Evolutionary conservation across 2,888 invertebrate genomes (phyloP).

Genomic region (Panopea generosa): DNA sequence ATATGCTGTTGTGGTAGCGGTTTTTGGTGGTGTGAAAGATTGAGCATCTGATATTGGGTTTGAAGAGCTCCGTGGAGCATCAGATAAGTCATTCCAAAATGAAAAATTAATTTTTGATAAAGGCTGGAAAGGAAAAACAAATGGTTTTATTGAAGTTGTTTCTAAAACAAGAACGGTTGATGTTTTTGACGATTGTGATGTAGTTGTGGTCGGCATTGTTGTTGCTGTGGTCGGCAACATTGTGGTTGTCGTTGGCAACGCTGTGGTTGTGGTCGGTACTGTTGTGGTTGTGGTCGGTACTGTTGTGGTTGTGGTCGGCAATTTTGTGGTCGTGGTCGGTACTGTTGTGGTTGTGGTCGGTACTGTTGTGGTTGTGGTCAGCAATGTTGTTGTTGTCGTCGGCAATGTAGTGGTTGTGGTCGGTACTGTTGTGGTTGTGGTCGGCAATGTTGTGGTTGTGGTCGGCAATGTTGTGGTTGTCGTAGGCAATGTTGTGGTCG

Average conservation of each 20-base stretch:
- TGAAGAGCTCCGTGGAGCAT: no score
- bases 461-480: background rate
- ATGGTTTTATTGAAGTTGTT: no score
- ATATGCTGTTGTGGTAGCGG: no score
- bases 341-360: background rate
- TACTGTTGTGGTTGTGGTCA: background rate
- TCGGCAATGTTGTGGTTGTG: background rate
- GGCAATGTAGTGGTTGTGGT: background rate
- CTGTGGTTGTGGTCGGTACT: background rate
- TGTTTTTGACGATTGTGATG: constrained; percentile 5
- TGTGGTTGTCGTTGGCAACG: background rate
- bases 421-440: background rate
- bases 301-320: background rate
- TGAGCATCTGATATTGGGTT: no score
- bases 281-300: background rate
- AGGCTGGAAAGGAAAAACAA: no score
- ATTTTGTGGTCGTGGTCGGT: no score
- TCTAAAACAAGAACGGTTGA: no score
- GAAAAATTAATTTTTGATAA: no score
- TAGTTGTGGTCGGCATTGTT: background rate
- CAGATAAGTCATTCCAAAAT: no score
- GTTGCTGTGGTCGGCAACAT: background rate
- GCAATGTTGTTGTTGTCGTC: background rate
- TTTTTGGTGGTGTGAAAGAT: no score
- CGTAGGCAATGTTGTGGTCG: background rate